Evolutionary conservation across 92 coral and sea anemone species (phyloP), one percentile per base, ranked within the genome.

Genomic region (Phymanthus crucifer): DNA sequence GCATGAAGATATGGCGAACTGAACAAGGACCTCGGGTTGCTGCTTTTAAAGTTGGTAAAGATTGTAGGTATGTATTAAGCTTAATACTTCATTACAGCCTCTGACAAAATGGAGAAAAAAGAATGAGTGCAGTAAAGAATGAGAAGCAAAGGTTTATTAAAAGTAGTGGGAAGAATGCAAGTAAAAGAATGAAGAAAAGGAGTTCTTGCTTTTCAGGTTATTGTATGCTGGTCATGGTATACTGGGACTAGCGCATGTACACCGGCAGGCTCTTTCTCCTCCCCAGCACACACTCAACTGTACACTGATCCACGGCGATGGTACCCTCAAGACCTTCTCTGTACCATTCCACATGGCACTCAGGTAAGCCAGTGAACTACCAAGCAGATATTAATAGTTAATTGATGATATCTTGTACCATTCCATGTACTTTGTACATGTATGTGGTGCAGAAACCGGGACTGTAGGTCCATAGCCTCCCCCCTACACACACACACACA

Each of bases 21-120:
- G 98, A 96, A 45, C 97, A 93, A 67, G 99, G 99, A 9, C 98
- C 99, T 18, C 90, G 99, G 40, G 99, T 94, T 23, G 99, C 99
- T 32, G 99, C 99, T 36, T 96, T 96, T 70, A 93, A 96, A 73
- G 89, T 96, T 72, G 99, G 99, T 35, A 91, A 94, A 66, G 96
- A 93, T 70, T 93, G 96, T 80, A 94, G 99, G 99, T 96, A 74
- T 36, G 79, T n/a, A 57, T 0, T n/a, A n/a, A n/a, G n/a, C n/a
- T n/a, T n/a, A n/a, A n/a, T n/a, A n/a, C n/a, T n/a, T n/a, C n/a
- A n/a, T n/a, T n/a, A n/a, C n/a, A n/a, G n/a, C n/a, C n/a, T n/a
- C n/a, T n/a, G n/a, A n/a, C n/a, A n/a, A n/a, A n/a, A 24, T 13
- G 40, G 64, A 3, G 1, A 54, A 18, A 54, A 54, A 1, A 19